Evolutionary conservation across 2,888 invertebrate genomes (phyloP).

Genomic region (Phlogophora meticulosa): DNA sequence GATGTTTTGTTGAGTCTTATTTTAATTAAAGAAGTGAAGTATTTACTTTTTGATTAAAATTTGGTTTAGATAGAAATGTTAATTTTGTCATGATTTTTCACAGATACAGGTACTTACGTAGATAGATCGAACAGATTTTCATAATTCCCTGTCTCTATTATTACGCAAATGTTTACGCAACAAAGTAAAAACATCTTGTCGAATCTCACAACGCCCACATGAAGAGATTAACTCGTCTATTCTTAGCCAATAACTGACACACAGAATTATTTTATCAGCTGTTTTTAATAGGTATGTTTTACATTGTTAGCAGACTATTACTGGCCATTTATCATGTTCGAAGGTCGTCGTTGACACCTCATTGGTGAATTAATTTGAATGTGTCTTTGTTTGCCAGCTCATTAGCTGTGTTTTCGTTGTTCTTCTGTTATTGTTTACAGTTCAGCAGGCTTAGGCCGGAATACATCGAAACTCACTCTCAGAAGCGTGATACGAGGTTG

Average conservation of each 20-base stretch:
- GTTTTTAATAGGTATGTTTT: conserved; percentile 9
- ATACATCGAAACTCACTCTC: no score
- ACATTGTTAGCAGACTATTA: neutral
- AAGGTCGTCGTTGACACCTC: conserved; percentile 37
- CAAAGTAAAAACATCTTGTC: conserved; percentile 5
- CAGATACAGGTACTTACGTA: no score
- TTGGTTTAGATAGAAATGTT: no score
- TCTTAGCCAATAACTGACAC: conserved; percentile 16
- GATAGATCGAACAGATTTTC: neutral
- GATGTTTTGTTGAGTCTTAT: no score
- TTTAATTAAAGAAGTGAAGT: no score
- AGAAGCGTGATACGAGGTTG: no score
- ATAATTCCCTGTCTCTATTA: neutral
- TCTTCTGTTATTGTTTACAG: conserved; percentile 43
- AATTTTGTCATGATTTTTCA: no score
- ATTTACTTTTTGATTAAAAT: no score
- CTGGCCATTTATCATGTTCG: conserved; percentile 16
- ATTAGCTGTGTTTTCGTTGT: conserved; percentile 16
- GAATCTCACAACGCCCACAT: conserved; percentile 7
- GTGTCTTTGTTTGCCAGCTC: conserved; percentile 27
- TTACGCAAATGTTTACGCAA: conserved; percentile 8
- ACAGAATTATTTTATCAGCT: conserved; percentile 16
- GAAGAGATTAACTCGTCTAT: conserved; percentile 23
- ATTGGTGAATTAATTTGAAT: conserved; percentile 36
- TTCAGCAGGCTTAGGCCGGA: neutral